A percentile compares a stretch with the other conserved stretches of the same genome.
Conservation (phyloP, 1,140 invertebrate species). For the Physella acuta region DNA sequence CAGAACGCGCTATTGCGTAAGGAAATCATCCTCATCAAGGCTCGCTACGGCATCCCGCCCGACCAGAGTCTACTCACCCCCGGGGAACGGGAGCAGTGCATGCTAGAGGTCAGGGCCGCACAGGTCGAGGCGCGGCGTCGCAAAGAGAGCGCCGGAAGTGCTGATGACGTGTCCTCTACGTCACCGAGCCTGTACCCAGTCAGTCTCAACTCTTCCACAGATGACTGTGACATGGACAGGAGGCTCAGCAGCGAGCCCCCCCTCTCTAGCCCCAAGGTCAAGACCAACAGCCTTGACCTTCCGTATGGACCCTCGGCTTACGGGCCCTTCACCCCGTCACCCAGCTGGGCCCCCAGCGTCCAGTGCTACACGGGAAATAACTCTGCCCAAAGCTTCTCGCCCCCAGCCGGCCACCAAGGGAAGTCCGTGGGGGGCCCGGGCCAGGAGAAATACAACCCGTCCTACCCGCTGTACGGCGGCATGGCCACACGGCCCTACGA, state of each 20-base stretch:
- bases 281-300: neutral
- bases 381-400: neutral
- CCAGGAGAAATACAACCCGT: neutral
- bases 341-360: slow-evolving; percentile 11
- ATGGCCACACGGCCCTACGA: neutral
- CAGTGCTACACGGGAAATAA: neutral
- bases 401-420: neutral
- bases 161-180: slow-evolving; percentile 16
- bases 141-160: neutral
- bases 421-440: neutral
- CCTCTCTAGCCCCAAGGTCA: neutral
- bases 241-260: neutral
- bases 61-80: slow-evolving; percentile 32
- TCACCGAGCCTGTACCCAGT: neutral
- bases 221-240: neutral
- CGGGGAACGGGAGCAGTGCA: slow-evolving; percentile 30
- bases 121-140: neutral
- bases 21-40: slow-evolving; percentile 85
- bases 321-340: slow-evolving; percentile 22
- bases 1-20: slow-evolving; percentile 91
- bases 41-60: slow-evolving; percentile 79
- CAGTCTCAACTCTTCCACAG: neutral
- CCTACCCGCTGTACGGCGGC: neutral
- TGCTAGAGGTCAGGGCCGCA: slow-evolving; percentile 20
- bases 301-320: slow-evolving; percentile 18